phyloP scores from a whole-genome alignment of 2,888 invertebrate species.

The Nemapogon koenigi region DNA sequence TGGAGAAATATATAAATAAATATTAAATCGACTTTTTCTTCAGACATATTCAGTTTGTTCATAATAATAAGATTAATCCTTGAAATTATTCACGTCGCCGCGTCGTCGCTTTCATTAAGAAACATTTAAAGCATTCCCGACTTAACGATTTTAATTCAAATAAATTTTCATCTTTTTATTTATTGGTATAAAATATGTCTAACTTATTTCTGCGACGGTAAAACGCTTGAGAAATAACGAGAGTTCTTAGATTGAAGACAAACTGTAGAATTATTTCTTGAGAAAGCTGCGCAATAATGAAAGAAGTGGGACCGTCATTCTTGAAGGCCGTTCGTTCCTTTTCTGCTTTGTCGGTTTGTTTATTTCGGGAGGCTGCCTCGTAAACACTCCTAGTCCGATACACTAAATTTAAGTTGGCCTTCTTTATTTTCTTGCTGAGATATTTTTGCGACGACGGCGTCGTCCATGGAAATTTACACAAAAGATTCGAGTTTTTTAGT shows the following conservation, averaged over 20 bases:
- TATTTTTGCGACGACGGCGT: slow-evolving; percentile 27
- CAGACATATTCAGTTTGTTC: too few relatives aligned
- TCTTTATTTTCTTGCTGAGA: slow-evolving; percentile 39
- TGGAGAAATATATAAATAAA: too few relatives aligned
- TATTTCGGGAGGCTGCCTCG: slow-evolving; percentile 51
- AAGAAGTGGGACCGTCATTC: slow-evolving; percentile 3
- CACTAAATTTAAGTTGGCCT: slow-evolving; percentile 48
- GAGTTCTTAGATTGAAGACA: slow-evolving; percentile 1
- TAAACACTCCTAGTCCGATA: slow-evolving; percentile 52
- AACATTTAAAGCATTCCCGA: too few relatives aligned
- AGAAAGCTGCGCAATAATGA: neutral
- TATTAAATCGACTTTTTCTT: too few relatives aligned
- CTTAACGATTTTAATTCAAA: too few relatives aligned
- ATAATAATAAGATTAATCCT: too few relatives aligned
- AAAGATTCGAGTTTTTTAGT: neutral
- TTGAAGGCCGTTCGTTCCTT: slow-evolving; percentile 42
- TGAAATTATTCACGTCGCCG: too few relatives aligned
- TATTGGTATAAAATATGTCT: too few relatives aligned
- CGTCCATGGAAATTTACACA: slow-evolving; percentile 3
- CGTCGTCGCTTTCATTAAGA: too few relatives aligned
- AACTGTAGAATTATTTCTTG: slow-evolving; percentile 1
- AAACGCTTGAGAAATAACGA: neutral
- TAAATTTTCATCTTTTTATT: too few relatives aligned
- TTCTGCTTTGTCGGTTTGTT: slow-evolving; percentile 52
- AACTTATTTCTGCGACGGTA: too few relatives aligned